These are phyloP conservation scores for Myiagra hebetior DNA, from an alignment of 2,113 vertebrate species.

Conservation along the genomic window DNA sequence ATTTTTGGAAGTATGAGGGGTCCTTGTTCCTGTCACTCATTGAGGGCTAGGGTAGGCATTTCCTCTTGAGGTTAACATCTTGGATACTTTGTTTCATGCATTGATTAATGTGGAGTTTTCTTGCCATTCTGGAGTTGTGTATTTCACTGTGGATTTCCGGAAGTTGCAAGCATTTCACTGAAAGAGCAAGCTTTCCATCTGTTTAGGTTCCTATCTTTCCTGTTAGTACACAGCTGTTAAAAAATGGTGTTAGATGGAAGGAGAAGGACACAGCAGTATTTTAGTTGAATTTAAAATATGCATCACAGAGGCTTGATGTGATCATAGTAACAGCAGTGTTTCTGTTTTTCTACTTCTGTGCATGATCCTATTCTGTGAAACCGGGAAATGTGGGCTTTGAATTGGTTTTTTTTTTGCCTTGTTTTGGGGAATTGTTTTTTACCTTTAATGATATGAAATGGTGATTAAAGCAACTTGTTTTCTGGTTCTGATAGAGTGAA, in stretches of 20 bases:
- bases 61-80: neutral
- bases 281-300: neutral
- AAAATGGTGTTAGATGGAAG: neutral
- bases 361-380: neutral
- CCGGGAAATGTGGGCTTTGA: neutral
- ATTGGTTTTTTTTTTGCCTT: neutral
- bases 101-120: neutral
- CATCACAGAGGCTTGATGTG: neutral
- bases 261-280: neutral
- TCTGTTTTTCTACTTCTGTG: neutral
- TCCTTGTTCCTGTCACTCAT: neutral
- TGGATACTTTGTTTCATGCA: neutral
- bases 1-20: neutral
- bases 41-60: neutral
- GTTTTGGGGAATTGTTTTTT: neutral
- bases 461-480: neutral
- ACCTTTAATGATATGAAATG: neutral
- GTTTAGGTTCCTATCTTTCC: neutral
- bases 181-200: neutral
- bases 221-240: neutral
- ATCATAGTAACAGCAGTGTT: neutral
- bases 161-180: neutral
- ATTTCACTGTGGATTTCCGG: neutral
- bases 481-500: constrained; percentile 82
- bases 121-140: neutral